Evolutionary conservation across 2,888 invertebrate species (phyloP), one percentile per base, ranked within the genome.

Genomic region (Apamea crenata): DNA sequence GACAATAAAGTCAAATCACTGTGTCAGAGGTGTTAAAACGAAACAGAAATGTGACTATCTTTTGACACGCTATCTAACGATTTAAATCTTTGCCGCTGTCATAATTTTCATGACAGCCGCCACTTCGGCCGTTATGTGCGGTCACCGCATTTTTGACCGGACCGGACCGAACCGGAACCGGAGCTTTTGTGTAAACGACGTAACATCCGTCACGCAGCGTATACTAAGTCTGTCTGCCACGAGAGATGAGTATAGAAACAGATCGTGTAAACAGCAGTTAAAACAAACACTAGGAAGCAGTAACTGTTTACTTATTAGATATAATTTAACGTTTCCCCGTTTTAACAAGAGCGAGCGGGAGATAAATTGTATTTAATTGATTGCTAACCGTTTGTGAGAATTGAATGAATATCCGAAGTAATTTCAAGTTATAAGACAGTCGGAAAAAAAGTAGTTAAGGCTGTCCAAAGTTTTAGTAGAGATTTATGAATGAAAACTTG

Each of bases 281-380:
- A 53, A 21, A 56, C 70, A 74, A 82, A 74, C 47, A 36, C 10
- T 32, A 50, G 70, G 61, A 78, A 86, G 10, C 36, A 21, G 69
- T 72, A 80, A 84, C 71, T 67, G 72, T 70, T 56, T 74, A 72
- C 80, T 56, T 78, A 86, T 84, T 88, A 84, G 82, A 74, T 81
- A 82, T 72, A 85, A 85, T 68, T 85, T 79, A 85, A 59, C 77
- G 70, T 75, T 83, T 74, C 36, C 69, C 76, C 78, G 74, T 81
- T 79, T 68, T 74, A 86, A 84, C 80, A 71, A 81, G 85, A 80
- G 47, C 71, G 36, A 65, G 82, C 32, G 50, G 53, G 14, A 75
- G 75, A 78, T 86, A 86, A 83, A 87, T 85, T 77, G 5, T 36
- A 47, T 80, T 73, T 88, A 85, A 88, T 87, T 84, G 81, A 78